Evolutionary conservation across 2,888 invertebrate species (phyloP).

Genomic region (Lathronympha strigana): DNA sequence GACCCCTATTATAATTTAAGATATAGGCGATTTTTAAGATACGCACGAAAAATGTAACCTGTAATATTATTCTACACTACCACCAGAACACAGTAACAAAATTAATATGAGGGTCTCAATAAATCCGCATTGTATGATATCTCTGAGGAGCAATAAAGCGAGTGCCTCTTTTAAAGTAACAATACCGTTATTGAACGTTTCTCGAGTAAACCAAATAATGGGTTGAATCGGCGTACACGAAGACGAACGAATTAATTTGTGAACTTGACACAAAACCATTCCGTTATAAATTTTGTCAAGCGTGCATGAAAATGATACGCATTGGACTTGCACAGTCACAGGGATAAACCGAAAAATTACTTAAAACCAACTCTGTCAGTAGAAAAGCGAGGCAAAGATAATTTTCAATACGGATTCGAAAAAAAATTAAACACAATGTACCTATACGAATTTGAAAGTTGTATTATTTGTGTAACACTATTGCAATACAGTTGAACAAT

Average conservation of each 20-base stretch:
- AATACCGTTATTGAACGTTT: conserved; percentile 2
- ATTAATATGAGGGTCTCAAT: background rate
- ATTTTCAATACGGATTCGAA: too few species aligned
- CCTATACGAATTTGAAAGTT: too few species aligned
- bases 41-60: too few species aligned
- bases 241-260: conserved; percentile 48
- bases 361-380: too few species aligned
- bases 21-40: too few species aligned
- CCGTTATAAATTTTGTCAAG: conserved; percentile 44
- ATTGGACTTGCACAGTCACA: background rate
- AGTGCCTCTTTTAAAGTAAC: background rate
- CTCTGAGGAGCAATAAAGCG: background rate
- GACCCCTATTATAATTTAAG: too few species aligned
- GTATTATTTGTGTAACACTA: too few species aligned
- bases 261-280: conserved; percentile 47
- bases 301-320: conserved; percentile 31
- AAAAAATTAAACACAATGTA: too few species aligned
- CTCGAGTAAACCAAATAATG: conserved; percentile 8
- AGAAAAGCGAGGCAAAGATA: too few species aligned
- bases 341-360: background rate
- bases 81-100: background rate
- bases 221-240: conserved; percentile 9
- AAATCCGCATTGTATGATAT: background rate
- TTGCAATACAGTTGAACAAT: too few species aligned
- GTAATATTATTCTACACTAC: too few species aligned